Percentiles rank a stretch among this genome's conserved stretches.
Evolutionary conservation across 2,888 invertebrate genomes (phyloP).

Genomic region (Lasioglossum leucozonium): DNA sequence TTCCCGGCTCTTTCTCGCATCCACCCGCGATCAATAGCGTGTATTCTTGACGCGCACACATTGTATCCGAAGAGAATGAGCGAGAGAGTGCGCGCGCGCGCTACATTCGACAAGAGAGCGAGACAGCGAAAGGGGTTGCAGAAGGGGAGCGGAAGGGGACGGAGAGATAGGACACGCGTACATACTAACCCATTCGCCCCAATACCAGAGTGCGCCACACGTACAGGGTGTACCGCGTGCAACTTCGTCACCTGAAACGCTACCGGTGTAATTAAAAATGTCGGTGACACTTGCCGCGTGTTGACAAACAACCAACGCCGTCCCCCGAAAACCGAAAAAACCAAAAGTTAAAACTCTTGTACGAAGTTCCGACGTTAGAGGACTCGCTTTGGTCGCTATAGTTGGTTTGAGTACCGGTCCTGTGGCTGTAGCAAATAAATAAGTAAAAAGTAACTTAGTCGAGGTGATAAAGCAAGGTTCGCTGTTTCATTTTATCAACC

Average conservation of each 20-base stretch:
- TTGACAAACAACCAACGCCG: not conserved
- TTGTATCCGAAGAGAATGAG: constrained; percentile 74
- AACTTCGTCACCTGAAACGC: constrained; percentile 1
- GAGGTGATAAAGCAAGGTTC: not conserved
- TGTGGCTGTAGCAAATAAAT: not conserved
- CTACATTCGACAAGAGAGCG: constrained; percentile 74
- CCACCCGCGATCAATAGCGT: constrained; percentile 82
- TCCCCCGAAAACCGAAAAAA: not conserved
- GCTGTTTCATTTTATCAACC: not conserved
- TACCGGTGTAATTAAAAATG: constrained; percentile 2
- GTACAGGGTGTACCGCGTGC: constrained; percentile 1
- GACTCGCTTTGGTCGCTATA: too few relatives aligned
- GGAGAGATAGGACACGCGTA: constrained; percentile 9
- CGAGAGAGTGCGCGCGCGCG: constrained; percentile 78
- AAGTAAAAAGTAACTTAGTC: not conserved
- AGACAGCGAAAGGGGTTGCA: constrained; percentile 14
- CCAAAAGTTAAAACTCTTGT: not conserved
- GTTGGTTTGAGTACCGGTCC: not conserved
- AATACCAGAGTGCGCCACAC: constrained; percentile 12
- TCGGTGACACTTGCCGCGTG: not conserved
- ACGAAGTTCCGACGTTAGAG: not conserved
- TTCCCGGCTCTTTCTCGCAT: constrained; percentile 73
- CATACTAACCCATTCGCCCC: constrained; percentile 24
- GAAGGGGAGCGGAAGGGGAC: constrained; percentile 8
- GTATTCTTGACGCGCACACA: constrained; percentile 83